Percentiles rank a stretch among this genome's conserved stretches.
phyloP scores from a whole-genome alignment of 2,113 vertebrate species.

The Spheniscus mendiculus region DNA sequence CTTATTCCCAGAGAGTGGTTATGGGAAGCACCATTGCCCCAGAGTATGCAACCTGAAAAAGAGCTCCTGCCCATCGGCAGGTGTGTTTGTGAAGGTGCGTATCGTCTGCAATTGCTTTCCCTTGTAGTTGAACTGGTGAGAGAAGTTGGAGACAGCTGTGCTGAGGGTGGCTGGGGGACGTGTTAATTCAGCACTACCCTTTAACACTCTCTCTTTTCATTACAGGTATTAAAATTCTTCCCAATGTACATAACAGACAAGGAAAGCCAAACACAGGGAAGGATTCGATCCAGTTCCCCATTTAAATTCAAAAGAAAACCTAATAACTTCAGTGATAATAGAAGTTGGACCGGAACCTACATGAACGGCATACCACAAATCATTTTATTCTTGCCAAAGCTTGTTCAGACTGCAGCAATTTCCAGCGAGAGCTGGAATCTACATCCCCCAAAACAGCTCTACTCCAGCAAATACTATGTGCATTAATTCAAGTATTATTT shows the following conservation, averaged over 20 bases:
- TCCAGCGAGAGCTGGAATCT: neutral
- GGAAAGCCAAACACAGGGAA: neutral
- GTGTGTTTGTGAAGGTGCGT: neutral
- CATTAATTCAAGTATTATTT: constrained; percentile 23
- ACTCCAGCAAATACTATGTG: neutral
- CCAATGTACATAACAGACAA: neutral
- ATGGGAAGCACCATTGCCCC: neutral
- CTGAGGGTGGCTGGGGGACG: neutral
- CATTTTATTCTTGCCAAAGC: neutral
- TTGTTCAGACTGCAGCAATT: neutral
- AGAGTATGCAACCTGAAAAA: neutral
- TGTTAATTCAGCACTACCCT: neutral
- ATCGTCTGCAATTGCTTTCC: neutral
- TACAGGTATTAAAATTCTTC: neutral
- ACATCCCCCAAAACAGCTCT: neutral
- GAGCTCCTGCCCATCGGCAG: neutral
- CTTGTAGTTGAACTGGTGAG: neutral
- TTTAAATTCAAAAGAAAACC: constrained; percentile 13
- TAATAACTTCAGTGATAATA: neutral
- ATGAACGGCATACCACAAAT: neutral
- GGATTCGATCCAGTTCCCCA: neutral
- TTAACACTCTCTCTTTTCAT: neutral
- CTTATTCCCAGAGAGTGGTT: neutral
- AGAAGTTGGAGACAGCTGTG: neutral
- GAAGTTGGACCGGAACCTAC: neutral